Evolutionary conservation across 1,140 invertebrate species (phyloP).

Genomic region (Drosophila yakuba): DNA sequence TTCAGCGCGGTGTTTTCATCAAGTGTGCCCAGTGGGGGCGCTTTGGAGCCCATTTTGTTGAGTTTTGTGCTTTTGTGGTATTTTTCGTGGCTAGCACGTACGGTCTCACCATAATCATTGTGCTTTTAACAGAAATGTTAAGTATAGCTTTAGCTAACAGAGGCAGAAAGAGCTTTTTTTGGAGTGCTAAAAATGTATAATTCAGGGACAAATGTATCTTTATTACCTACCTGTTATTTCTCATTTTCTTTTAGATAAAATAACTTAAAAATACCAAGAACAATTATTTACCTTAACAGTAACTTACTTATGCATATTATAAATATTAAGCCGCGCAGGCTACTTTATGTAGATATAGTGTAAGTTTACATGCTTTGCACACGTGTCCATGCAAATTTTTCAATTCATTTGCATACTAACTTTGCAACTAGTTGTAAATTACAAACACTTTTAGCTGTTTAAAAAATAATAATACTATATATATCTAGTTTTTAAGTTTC

Average conservation of each 20-base stretch:
- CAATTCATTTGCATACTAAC: neutral
- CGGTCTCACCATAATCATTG: neutral
- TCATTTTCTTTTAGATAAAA: neutral
- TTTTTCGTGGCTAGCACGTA: neutral
- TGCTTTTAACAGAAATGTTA: neutral
- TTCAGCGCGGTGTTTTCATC: slow-evolving; percentile 18
- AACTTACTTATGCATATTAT: neutral
- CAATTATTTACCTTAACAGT: neutral
- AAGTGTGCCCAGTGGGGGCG: neutral
- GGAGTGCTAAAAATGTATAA: neutral
- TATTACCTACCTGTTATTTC: neutral
- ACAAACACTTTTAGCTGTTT: no score
- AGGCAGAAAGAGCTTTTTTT: neutral
- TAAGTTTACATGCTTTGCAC: slow-evolving; percentile 1
- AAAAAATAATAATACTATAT: no score
- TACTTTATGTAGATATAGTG: neutral
- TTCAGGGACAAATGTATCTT: neutral
- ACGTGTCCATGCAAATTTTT: slow-evolving; percentile 9
- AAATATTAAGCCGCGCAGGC: neutral
- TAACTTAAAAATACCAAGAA: neutral
- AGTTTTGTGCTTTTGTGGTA: neutral
- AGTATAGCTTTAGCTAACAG: neutral
- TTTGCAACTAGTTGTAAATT: no score
- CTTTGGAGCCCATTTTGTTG: neutral
- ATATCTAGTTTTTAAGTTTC: no score